Evolutionary conservation across 2,888 invertebrate genomes (phyloP), one percentile per base, ranked within the genome.

Genomic region (Pyrrhia umbra): DNA sequence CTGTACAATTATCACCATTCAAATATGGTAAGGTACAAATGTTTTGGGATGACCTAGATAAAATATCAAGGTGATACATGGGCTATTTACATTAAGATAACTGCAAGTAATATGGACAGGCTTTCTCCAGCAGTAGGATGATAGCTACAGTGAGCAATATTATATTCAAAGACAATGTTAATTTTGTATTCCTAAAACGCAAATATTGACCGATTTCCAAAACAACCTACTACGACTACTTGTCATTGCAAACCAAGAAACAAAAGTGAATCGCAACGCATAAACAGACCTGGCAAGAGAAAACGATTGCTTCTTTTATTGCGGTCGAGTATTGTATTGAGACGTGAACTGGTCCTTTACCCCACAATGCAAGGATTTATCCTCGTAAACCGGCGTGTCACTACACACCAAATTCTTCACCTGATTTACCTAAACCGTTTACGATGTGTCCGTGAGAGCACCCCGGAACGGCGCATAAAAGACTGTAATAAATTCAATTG

Each of bases 401-500:
- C 39, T 57, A 58, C 46, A 54, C 40, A 27, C 55, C 54, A 61
- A 73, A 71, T 68, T 57, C 67, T 59, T 68, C 69, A 70, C 52
- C 68, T 66, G 76, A 80, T 83, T 79, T 78, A 79, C 76, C 68
- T 79, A 81, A 81, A 82, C 66, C 73, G 77, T 81, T 81, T 80
- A 80, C 76, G 68, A 74, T 65, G 63, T 70, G 78, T 81, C 80
- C 80, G 63, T 68, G 66, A 62, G 67, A 66, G 59, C 64, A 50
- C 59, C 72, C 72, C 65, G 30, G 70, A 64, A 75, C 64, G 76
- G 76, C 80, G 74, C 82, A 84, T 85, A 88, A 87, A 88, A 85
- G 86, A 83, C 81, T 85, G 85, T 88, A 90, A 90, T 90, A 91
- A 90, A 91, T 90, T 90, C 86, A 89, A 90, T 90, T 85, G 88